These are phyloP conservation scores for Struthio camelus DNA, from an alignment of 2,113 vertebrate species.

Conservation along the genomic window DNA sequence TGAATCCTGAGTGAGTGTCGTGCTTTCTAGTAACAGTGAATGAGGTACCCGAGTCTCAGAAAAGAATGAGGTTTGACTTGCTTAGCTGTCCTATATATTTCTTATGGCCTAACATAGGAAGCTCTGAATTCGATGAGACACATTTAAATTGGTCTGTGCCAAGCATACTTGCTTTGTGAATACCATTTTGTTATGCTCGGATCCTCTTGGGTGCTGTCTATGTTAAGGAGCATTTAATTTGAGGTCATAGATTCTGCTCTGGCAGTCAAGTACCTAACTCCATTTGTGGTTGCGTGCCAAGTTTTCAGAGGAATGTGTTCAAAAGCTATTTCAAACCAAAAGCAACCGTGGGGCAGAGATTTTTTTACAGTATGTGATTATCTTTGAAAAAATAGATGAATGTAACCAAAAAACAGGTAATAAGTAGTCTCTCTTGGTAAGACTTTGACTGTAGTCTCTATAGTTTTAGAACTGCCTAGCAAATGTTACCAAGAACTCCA, in stretches of 20 bases:
- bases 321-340: neutral
- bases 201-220: neutral
- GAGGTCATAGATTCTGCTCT: neutral
- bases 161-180: fast-evolving
- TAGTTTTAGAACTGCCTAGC: neutral
- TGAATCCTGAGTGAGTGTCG: neutral
- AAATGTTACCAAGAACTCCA: neutral
- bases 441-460: neutral
- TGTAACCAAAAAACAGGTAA: neutral
- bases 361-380: fast-evolving
- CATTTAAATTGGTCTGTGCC: neutral
- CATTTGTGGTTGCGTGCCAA: neutral
- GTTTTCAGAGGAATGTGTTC: neutral
- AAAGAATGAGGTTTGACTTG: neutral
- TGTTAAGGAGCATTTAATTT: neutral
- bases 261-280: neutral
- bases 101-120: neutral
- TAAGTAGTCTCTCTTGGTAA: neutral
- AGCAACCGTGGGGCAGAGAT: neutral
- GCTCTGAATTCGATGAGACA: neutral
- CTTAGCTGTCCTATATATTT: neutral
- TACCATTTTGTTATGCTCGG: neutral
- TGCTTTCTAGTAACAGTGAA: neutral
- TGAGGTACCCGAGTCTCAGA: neutral
- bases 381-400: neutral